These are phyloP conservation scores for Metacarcinus magister DNA, from an alignment of 2,888 invertebrate species.

Conservation along the genomic window DNA sequence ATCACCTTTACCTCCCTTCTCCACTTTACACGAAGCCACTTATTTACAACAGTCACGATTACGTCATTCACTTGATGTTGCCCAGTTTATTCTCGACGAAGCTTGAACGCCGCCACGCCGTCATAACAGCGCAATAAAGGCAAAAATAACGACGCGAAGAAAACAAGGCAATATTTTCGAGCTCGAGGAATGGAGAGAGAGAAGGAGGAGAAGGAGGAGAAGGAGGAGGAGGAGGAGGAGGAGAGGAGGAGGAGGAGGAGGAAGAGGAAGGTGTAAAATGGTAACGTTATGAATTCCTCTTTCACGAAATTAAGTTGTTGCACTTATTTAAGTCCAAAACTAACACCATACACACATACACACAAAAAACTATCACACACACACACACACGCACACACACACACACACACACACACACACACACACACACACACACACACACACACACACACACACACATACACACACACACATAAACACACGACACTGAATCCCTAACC, in stretches of 20 bases:
- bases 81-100: not conserved
- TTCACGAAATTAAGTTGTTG: not conserved
- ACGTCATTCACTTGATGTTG: not conserved
- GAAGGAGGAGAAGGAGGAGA: not conserved
- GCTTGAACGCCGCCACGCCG: not conserved
- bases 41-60: not conserved
- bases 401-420: too few relatives aligned
- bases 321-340: too few relatives aligned
- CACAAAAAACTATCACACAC: too few relatives aligned
- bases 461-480: not conserved
- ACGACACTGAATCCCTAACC: not conserved
- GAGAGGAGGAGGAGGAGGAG: not conserved
- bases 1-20: not conserved
- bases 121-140: slow-evolving; percentile 31
- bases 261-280: not conserved
- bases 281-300: not conserved
- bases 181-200: not conserved
- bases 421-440: too few relatives aligned
- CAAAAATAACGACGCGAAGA: slow-evolving; percentile 17
- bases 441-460: slow-evolving; percentile 10
- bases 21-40: not conserved
- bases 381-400: too few relatives aligned
- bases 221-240: not conserved
- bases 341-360: too few relatives aligned
- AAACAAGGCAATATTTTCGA: slow-evolving; percentile 33